These are phyloP conservation scores for Pygoscelis adeliae DNA, from an alignment of 2,113 vertebrate genomes.

Conservation along the genomic window DNA sequence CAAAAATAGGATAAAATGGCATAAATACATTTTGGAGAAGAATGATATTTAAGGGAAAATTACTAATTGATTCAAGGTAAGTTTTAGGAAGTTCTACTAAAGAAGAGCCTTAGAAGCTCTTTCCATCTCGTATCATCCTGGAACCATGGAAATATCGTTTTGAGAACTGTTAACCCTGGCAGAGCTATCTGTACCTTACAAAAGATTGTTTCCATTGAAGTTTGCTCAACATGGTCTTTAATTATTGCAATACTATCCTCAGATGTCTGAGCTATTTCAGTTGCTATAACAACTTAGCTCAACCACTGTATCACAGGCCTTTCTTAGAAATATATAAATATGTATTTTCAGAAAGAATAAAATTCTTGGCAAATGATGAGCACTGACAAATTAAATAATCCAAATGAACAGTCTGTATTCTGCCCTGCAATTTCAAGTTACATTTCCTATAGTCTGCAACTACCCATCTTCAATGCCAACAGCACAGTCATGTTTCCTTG, in stretches of 20 bases:
- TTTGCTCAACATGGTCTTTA: constrained; percentile 46
- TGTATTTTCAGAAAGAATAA: neutral
- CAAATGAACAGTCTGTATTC: neutral
- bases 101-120: neutral
- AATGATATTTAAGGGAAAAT: neutral
- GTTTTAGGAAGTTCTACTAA: neutral
- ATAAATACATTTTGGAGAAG: neutral
- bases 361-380: neutral
- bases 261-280: constrained; percentile 3
- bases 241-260: constrained; percentile 36
- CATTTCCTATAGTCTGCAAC: neutral
- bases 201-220: constrained; percentile 16
- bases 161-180: neutral
- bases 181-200: neutral
- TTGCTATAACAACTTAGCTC: constrained; percentile 66
- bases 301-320: neutral
- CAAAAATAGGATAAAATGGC: neutral
- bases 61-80: neutral
- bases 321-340: constrained; percentile 11
- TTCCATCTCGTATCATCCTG: neutral
- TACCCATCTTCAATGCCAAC: neutral
- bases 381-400: neutral
- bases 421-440: neutral
- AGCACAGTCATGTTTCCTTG: neutral
- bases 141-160: neutral